Percentiles rank a stretch among this genome's conserved stretches.
phyloP scores from a whole-genome alignment of 2,797 vertebrate species.

The Heliangelus exortis region DNA sequence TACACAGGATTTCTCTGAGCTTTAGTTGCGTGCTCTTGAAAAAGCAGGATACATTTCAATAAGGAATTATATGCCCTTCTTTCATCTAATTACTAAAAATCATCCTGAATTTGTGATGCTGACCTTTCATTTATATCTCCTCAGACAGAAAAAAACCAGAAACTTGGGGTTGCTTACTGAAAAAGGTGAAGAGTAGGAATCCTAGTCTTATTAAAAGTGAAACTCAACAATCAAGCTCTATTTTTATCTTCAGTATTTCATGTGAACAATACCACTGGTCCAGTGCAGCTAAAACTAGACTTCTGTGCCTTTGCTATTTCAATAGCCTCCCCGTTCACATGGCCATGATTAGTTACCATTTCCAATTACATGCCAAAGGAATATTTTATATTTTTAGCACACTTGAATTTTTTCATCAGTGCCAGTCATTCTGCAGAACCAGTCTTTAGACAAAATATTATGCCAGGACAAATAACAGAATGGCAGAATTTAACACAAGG shows the following conservation, averaged over 20 bases:
- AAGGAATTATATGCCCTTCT: background rate
- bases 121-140: background rate
- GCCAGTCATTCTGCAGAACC: conserved; percentile 30
- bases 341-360: background rate
- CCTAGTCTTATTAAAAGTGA: background rate
- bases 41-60: background rate
- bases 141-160: background rate
- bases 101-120: background rate
- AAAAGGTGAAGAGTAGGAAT: background rate
- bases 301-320: background rate
- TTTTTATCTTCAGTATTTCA: background rate
- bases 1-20: background rate
- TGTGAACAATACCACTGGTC: background rate
- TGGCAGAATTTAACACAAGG: conserved; percentile 39
- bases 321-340: background rate
- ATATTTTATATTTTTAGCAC: conserved; percentile 1
- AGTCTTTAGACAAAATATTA: conserved; percentile 11
- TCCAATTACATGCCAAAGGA: background rate
- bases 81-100: background rate
- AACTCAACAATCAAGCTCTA: background rate
- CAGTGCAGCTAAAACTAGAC: background rate
- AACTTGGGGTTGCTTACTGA: background rate
- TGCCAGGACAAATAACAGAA: conserved; percentile 39
- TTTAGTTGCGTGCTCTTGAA: background rate
- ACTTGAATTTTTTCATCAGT: conserved; percentile 17